Conservation (phyloP, 2,888 invertebrate species). For the Metellina segmentata region DNA sequence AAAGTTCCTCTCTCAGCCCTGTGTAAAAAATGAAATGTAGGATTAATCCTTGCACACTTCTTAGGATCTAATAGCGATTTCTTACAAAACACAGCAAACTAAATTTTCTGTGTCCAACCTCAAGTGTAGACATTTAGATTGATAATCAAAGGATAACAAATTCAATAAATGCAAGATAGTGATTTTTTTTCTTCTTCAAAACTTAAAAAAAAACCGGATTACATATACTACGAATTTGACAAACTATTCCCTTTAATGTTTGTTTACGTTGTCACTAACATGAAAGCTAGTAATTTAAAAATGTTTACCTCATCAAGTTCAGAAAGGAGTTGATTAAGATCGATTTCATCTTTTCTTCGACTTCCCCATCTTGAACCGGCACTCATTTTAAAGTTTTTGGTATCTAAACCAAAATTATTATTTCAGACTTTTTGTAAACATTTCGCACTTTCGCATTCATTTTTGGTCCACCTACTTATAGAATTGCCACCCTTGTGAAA, state of each 20-base stretch:
- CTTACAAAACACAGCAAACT: too few species aligned
- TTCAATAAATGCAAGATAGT: neutral
- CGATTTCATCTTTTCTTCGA: constrained; percentile 71
- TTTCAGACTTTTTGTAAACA: constrained; percentile 8
- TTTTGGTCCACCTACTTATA: constrained; percentile 27
- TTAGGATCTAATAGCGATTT: too few species aligned
- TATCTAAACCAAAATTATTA: constrained; percentile 9
- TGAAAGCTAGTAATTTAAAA: neutral
- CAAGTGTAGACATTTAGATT: neutral
- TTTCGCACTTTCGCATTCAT: constrained; percentile 6
- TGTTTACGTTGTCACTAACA: constrained; percentile 3
- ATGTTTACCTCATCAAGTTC: constrained; percentile 69
- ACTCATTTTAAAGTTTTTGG: constrained; percentile 62
- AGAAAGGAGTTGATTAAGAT: constrained; percentile 67
- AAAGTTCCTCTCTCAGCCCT: too few species aligned
- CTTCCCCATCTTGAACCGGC: constrained; percentile 63
- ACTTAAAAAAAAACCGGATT: neutral
- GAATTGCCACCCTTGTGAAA: constrained; percentile 15
- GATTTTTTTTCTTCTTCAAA: neutral
- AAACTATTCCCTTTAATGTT: neutral
- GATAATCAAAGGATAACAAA: neutral
- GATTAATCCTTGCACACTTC: too few species aligned
- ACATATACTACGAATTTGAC: too few species aligned
- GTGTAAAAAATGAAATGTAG: too few species aligned
- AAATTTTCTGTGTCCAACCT: too few species aligned